Evolutionary conservation across 2,888 invertebrate genomes (phyloP).

Genomic region (Drosophila nr. perissopoda): DNA sequence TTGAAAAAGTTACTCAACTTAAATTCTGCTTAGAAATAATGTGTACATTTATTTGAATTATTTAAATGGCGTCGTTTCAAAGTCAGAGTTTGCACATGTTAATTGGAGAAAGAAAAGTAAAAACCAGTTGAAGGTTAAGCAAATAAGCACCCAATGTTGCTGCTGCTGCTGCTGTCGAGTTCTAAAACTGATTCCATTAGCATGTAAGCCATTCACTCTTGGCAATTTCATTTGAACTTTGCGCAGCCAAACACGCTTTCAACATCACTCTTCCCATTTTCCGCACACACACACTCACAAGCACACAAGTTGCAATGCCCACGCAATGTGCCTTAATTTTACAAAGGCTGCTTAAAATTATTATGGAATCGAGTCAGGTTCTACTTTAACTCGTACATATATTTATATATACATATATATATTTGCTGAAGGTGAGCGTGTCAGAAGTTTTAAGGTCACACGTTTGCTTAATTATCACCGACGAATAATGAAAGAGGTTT

Average conservation of each 20-base stretch:
- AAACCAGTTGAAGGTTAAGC: constrained; percentile 43
- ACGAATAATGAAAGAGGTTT: constrained; percentile 32
- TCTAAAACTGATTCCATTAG: constrained; percentile 51
- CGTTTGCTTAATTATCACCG: constrained; percentile 43
- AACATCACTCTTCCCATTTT: constrained; percentile 23
- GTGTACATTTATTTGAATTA: constrained; percentile 4
- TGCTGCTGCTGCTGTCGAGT: constrained; percentile 6
- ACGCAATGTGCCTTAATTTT: constrained; percentile 35
- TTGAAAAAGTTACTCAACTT: not conserved
- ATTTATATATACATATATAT: not conserved
- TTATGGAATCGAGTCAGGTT: constrained; percentile 19
- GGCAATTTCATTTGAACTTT: constrained; percentile 50
- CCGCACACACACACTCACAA: not conserved
- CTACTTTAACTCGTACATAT: not conserved
- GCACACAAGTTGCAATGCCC: constrained; percentile 1
- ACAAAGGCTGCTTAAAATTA: constrained; percentile 23
- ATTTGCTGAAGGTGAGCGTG: constrained; percentile 37
- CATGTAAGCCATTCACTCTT: constrained; percentile 21
- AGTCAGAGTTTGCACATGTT: constrained; percentile 22
- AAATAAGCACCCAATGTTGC: constrained; percentile 10
- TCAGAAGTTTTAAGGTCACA: constrained; percentile 56
- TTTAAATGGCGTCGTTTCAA: constrained; percentile 3
- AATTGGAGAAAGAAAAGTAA: constrained; percentile 36
- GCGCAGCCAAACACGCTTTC: constrained; percentile 32
- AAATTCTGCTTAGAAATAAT: not conserved